These are phyloP conservation scores for Drosophila subquinaria DNA, from an alignment of 2,888 invertebrate genomes.

Conservation along the genomic window DNA sequence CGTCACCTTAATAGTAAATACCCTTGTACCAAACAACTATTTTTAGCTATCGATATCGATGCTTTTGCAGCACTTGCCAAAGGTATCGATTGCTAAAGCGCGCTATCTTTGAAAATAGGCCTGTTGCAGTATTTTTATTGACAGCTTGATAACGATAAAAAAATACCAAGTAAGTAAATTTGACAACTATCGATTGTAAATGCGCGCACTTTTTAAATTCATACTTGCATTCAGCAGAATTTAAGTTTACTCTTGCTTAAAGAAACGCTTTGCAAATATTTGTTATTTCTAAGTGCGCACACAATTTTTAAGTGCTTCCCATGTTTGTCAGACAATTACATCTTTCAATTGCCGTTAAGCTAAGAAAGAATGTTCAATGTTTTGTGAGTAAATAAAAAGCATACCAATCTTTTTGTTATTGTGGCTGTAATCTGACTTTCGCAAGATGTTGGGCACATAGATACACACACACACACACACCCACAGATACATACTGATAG, in stretches of 20 bases:
- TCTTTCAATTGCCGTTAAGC: conserved; percentile 24
- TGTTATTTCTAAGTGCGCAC: conserved; percentile 23
- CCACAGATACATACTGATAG: conserved; percentile 17
- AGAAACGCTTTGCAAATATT: conserved; percentile 39
- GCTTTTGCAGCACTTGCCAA: no score
- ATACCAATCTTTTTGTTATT: conserved; percentile 34
- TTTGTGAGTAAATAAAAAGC: conserved; percentile 58
- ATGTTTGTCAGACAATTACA: conserved; percentile 29
- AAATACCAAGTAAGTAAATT: no score
- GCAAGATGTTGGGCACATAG: conserved; percentile 61
- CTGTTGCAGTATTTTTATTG: neutral
- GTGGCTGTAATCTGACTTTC: conserved; percentile 58
- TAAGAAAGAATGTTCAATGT: conserved; percentile 34
- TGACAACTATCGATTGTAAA: neutral
- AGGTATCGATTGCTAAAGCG: neutral
- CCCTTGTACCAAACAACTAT: no score
- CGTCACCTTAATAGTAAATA: no score
- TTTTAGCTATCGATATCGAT: neutral
- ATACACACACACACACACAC: conserved; percentile 27
- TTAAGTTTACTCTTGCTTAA: neutral
- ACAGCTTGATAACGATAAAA: no score
- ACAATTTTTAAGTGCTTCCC: conserved; percentile 41
- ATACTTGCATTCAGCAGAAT: neutral
- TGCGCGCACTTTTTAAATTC: neutral
- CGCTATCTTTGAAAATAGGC: neutral